Evolutionary conservation across 2,888 invertebrate genomes (phyloP), one percentile per base, ranked within the genome.

Genomic region (Drosophila eohydei): DNA sequence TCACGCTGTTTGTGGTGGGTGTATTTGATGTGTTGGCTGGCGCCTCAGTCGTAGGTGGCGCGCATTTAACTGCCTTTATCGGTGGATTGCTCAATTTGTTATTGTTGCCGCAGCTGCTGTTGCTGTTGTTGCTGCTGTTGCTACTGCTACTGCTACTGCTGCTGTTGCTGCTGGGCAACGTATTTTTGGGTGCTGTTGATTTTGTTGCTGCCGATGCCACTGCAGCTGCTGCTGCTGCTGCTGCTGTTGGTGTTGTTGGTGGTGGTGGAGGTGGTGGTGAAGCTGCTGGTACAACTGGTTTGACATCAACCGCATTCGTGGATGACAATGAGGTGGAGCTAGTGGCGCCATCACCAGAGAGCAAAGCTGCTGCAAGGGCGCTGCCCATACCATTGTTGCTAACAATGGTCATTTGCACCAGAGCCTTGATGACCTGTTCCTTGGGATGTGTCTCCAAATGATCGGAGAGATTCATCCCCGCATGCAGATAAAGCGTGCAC

Each of bases 361-460:
- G 62, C 55, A 74, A 71, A 26, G 81, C 79, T 54, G 84, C 78
- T 48, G 84, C 79, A 54, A 89, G 72, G 6, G 79, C 78, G 50
- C 74, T 77, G 43, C 74, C 78, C 51, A 76, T 55, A 50, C 75
- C 63, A 68, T 57, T 85, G 62, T 67, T 75, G 12, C 88, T 88
- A 14, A 80, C 77, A 60, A 92, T 90, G 43, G 91, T 91, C 90
- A 92, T 86, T 75, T 92, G 91, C 61, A 95, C 92, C 74, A 97
- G 93, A 30, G 97, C 97, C 92, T 95, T 96, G 83, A 97, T 97
- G 57, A 97, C 97, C 93, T 97, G 97, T 86, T 97, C 97, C 92
- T 97, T 97, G 46, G 97, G 97, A 94, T 97, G 97, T 32, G 97
- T 97, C 91, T 96, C 95, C 92, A 97, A 94, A 92, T 97, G 97